Conservation (phyloP, 2,797 vertebrate species). For the Furcifer pardalis region DNA sequence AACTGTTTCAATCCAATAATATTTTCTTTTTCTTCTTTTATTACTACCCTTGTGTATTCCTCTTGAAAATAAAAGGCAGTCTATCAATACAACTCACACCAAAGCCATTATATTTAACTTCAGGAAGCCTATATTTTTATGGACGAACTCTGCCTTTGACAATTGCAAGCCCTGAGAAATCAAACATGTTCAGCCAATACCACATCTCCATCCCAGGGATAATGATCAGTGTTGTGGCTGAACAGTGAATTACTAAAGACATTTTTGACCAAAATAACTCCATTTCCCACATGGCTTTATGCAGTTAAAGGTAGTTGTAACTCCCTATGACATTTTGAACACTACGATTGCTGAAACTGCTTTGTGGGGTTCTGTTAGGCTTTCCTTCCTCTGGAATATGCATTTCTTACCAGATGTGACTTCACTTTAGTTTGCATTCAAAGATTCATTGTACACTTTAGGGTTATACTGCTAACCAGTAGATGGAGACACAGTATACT, state of each 20-base stretch:
- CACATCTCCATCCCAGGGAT: not conserved
- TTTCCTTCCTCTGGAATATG: constrained; percentile 33
- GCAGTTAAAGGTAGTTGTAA: constrained; percentile 54
- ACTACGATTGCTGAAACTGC: constrained; percentile 26
- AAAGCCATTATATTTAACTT: constrained; percentile 27
- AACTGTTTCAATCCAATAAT: not conserved
- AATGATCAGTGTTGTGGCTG: not conserved
- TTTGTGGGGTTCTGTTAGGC: constrained; percentile 30
- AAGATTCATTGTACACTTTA: constrained; percentile 29
- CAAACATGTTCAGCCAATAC: not conserved
- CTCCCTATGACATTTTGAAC: constrained; percentile 58
- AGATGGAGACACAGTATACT: constrained; percentile 82
- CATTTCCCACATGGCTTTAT: constrained; percentile 53
- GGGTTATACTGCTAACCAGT: constrained; percentile 68
- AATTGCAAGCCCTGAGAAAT: not conserved
- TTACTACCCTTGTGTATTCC: not conserved
- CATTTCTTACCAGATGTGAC: constrained; percentile 33
- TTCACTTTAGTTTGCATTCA: constrained; percentile 16
- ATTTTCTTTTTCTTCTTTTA: not conserved
- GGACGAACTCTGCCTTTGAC: not conserved
- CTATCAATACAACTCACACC: not conserved
- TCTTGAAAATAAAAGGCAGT: not conserved
- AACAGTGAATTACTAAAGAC: not conserved
- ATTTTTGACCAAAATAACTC: constrained; percentile 42
- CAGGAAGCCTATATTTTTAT: not conserved